Conservation (phyloP, 1,140 invertebrate species). For the Adelges cooleyi region DNA sequence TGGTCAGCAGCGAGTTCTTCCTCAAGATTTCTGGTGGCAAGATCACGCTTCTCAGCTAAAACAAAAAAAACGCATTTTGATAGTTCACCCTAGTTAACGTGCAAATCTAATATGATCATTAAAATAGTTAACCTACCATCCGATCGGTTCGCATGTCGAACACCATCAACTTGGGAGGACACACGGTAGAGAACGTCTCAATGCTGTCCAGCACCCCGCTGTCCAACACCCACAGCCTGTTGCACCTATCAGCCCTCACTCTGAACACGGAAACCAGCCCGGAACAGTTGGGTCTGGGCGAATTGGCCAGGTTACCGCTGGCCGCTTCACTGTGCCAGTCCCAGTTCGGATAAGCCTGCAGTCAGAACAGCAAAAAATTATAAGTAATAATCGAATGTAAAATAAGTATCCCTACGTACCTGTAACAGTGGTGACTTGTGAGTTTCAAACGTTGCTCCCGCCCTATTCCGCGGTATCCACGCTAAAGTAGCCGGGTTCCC, state of each 20-base stretch:
- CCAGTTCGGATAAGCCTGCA: conserved; percentile 64
- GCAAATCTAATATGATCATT: not conserved
- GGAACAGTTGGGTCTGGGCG: conserved; percentile 54
- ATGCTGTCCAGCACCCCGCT: conserved; percentile 60
- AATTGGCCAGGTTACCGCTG: conserved; percentile 34
- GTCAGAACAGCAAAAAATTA: too few species aligned
- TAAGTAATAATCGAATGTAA: too few species aligned
- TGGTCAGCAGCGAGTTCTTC: conserved; percentile 58
- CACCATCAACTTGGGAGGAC: conserved; percentile 65
- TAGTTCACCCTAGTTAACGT: too few species aligned
- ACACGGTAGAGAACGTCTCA: conserved; percentile 59
- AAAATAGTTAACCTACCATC: conserved; percentile 30
- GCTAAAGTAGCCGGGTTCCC: conserved; percentile 61
- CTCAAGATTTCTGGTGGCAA: conserved; percentile 54
- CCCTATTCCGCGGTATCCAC: conserved; percentile 49
- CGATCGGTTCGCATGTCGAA: conserved; percentile 50
- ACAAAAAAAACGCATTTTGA: too few species aligned
- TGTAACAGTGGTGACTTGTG: conserved; percentile 47
- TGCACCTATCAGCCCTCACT: conserved; percentile 56
- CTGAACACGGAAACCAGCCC: conserved; percentile 66
- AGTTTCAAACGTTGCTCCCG: conserved; percentile 37
- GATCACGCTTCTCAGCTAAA: conserved; percentile 37
- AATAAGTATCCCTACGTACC: conserved; percentile 35
- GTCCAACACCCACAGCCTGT: conserved; percentile 61
- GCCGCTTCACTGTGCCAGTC: conserved; percentile 56